Evolutionary conservation across 2,797 vertebrate genomes (phyloP).

Genomic region (Catostomus latipinnis): DNA sequence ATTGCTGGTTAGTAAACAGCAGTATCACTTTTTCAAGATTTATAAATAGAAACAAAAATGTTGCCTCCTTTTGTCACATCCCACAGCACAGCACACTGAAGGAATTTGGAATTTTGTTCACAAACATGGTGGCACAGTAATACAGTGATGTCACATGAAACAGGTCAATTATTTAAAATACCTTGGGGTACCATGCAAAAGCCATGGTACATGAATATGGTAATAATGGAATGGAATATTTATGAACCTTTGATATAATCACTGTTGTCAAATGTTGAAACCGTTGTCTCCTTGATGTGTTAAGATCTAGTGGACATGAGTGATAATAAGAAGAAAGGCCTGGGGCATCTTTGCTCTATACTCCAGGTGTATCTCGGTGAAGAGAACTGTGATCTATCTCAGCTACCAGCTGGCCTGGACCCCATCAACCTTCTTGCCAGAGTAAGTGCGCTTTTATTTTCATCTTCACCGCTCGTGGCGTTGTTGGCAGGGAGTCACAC

Average conservation of each 20-base stretch:
- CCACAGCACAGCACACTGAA: too few relatives aligned
- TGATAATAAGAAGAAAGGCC: slow-evolving; percentile 88
- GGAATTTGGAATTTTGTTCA: too few relatives aligned
- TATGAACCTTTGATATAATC: background rate
- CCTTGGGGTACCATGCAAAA: too few relatives aligned
- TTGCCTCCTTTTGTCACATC: too few relatives aligned
- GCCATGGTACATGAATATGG: too few relatives aligned
- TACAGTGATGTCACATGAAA: too few relatives aligned
- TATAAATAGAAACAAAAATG: too few relatives aligned
- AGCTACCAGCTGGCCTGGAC: slow-evolving; percentile 79
- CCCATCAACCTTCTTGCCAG: slow-evolving; percentile 87
- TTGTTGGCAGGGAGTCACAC: background rate
- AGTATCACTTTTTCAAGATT: too few relatives aligned
- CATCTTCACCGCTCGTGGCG: background rate
- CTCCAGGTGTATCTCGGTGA: slow-evolving; percentile 85
- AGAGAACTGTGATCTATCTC: slow-evolving; percentile 77
- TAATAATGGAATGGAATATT: too few relatives aligned
- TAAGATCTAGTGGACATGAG: slow-evolving; percentile 79
- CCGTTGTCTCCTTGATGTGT: slow-evolving; percentile 9
- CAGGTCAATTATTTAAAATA: too few relatives aligned
- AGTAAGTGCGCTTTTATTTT: slow-evolving; percentile 74
- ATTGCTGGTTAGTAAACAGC: too few relatives aligned
- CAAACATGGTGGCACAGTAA: too few relatives aligned
- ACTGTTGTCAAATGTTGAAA: background rate
- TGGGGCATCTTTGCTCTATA: slow-evolving; percentile 83